Conservation (phyloP, 2,888 invertebrate species). For the Amblyteles armatorius region DNA sequence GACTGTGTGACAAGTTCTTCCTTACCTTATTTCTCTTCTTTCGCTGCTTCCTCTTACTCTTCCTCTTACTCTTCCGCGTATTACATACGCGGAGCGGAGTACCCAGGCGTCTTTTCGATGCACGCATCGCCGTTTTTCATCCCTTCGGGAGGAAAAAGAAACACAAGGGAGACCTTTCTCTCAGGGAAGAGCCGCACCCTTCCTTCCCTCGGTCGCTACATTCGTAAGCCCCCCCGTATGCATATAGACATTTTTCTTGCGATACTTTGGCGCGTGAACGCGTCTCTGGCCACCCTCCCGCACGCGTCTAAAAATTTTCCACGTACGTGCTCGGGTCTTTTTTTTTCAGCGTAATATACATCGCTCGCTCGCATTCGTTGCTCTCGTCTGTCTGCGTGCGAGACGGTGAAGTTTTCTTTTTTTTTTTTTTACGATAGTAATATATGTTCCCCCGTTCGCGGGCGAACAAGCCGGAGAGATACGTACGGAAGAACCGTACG, state of each 20-base stretch:
- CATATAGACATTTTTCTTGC: slow-evolving; percentile 23
- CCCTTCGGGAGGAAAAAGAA: slow-evolving; percentile 36
- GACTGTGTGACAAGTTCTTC: slow-evolving; percentile 19
- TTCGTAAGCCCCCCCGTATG: slow-evolving; percentile 13
- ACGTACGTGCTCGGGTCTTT: background rate
- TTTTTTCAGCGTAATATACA: background rate
- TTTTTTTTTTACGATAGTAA: slow-evolving; percentile 43
- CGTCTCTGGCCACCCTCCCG: slow-evolving; percentile 7
- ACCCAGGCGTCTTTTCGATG: background rate
- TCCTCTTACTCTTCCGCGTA: slow-evolving; percentile 13
- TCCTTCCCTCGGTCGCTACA: slow-evolving; percentile 36
- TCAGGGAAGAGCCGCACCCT: slow-evolving; percentile 35
- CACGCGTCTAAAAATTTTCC: slow-evolving; percentile 4
- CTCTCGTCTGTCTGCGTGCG: slow-evolving; percentile 20
- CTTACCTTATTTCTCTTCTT: background rate
- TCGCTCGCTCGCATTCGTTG: slow-evolving; percentile 29
- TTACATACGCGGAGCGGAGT: slow-evolving; percentile 21
- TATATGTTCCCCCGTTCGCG: slow-evolving; percentile 38
- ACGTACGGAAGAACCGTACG: slow-evolving; percentile 9
- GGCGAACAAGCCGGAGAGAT: slow-evolving; percentile 38
- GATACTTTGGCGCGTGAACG: slow-evolving; percentile 10
- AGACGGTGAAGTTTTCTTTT: slow-evolving; percentile 13
- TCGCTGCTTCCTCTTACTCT: background rate
- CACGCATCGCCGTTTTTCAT: slow-evolving; percentile 45
- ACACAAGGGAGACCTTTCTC: slow-evolving; percentile 43